A percentile compares a stretch with the other conserved stretches of the same genome.
These are phyloP conservation scores for Chloroceryle amazona DNA, from an alignment of 2,797 vertebrate species.

Conservation along the genomic window DNA sequence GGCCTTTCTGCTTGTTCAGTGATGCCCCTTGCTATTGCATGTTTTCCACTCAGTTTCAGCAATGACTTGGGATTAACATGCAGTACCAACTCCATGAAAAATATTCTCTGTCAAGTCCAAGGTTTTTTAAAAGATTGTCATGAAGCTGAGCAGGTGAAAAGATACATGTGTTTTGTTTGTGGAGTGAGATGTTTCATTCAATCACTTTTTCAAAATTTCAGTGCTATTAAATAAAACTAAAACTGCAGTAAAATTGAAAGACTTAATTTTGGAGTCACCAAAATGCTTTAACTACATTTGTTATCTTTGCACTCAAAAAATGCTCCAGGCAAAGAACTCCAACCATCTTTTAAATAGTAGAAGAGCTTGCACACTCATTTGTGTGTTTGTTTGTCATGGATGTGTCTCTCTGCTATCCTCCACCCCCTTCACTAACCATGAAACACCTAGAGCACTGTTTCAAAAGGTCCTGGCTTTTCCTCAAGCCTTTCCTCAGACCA, in stretches of 20 bases:
- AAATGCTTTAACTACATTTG: not conserved
- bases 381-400: not conserved
- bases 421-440: rapidly evolving
- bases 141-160: not conserved
- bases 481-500: not conserved
- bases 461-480: not conserved
- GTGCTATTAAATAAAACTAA: not conserved
- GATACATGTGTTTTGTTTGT: rapidly evolving
- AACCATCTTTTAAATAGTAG: not conserved
- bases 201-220: not conserved
- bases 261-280: not conserved
- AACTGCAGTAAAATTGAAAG: not conserved
- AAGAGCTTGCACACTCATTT: not conserved
- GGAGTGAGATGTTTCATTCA: not conserved
- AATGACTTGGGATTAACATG: not conserved
- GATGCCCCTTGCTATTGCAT: not conserved
- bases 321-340: not conserved
- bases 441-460: not conserved
- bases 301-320: not conserved
- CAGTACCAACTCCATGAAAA: not conserved
- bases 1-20: not conserved
- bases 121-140: not conserved
- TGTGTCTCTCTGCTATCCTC: not conserved
- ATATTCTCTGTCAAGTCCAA: not conserved
- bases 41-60: not conserved